phyloP scores from a whole-genome alignment of 2,888 invertebrate genomes.

The Mactromeris polynyma region DNA sequence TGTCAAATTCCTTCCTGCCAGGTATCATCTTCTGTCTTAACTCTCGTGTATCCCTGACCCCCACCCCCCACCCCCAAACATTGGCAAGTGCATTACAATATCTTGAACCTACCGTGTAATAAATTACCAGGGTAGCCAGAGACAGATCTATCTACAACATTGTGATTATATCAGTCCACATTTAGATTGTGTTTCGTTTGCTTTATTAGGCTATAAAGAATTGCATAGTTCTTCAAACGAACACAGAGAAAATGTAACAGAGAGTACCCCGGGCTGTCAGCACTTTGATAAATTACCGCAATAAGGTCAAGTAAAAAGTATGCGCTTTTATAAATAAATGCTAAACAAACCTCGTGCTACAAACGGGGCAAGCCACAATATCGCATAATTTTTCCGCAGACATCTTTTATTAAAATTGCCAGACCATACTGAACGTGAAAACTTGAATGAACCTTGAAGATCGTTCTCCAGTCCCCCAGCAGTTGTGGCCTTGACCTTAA shows the following conservation, averaged over 20 bases:
- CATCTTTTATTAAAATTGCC: slow-evolving; percentile 20
- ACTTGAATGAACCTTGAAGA: not conserved
- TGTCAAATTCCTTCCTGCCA: too few species aligned
- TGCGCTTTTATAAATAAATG: not conserved
- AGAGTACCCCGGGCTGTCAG: not conserved
- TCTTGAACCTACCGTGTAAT: too few species aligned
- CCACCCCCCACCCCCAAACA: too few species aligned
- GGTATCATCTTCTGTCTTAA: too few species aligned
- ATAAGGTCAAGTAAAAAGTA: not conserved
- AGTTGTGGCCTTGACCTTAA: slow-evolving; percentile 42
- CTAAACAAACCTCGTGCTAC: slow-evolving; percentile 38
- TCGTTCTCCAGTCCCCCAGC: not conserved
- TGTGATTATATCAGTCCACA: too few species aligned
- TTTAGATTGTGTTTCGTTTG: too few species aligned
- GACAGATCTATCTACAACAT: too few species aligned
- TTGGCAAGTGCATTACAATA: too few species aligned
- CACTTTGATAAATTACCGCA: not conserved
- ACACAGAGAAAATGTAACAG: not conserved
- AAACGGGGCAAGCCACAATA: slow-evolving; percentile 30
- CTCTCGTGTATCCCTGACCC: too few species aligned
- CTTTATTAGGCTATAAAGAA: too few species aligned
- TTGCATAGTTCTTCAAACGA: too few species aligned
- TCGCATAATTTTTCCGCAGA: slow-evolving; percentile 21
- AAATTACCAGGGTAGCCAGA: too few species aligned
- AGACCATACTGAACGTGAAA: not conserved